Conservation (phyloP, 2,113 vertebrate species). For the Phasianus colchicus region DNA sequence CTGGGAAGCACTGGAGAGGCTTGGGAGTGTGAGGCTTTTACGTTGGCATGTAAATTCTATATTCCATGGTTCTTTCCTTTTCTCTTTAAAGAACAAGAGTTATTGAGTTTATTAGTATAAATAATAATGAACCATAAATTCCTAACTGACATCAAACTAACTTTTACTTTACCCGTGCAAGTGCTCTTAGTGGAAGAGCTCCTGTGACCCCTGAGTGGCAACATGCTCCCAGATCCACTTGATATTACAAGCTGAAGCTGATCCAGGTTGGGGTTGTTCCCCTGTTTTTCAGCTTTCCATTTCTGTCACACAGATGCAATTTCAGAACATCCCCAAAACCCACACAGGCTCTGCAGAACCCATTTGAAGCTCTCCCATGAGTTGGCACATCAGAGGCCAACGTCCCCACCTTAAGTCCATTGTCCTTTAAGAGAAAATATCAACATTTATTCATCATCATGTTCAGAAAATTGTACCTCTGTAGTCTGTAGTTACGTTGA, state of each 20-base stretch:
- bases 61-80: neutral
- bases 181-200: neutral
- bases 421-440: neutral
- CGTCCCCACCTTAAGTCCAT: neutral
- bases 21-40: neutral
- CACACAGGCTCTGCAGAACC: neutral
- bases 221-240: neutral
- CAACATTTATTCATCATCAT: neutral
- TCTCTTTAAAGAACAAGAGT: neutral
- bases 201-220: neutral
- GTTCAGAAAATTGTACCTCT: neutral
- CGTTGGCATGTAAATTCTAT: neutral
- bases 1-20: neutral
- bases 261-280: too few relatives aligned
- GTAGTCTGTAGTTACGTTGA: neutral
- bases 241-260: neutral
- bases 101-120: neutral
- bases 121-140: neutral
- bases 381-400: neutral
- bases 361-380: accelerated
- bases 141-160: neutral
- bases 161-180: too few relatives aligned
- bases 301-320: accelerated
- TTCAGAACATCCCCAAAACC: too few relatives aligned
- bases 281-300: neutral